Evolutionary conservation across 1,140 invertebrate species (phyloP), one percentile per base, ranked within the genome.

Genomic region (Dermatophagoides farinae): DNA sequence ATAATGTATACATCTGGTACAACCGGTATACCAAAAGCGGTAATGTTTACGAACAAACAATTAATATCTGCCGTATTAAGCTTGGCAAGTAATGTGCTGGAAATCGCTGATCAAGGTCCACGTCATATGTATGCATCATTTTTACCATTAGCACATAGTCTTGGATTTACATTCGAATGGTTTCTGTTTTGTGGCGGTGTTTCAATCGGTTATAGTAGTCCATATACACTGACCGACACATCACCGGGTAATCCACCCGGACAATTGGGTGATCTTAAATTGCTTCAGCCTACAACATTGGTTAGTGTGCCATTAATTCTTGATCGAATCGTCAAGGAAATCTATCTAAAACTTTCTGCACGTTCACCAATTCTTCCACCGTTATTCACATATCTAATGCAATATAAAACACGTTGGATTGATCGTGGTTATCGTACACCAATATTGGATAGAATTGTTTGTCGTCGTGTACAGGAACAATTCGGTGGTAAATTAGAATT

Each of bases 61-160:
- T n/a, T 61, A 22, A 41, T 22, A 16, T 14, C 81, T 40, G 87
- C 88, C 6, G 79, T 95, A 67, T 84, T 86, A 67, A 83, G 87
- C 4, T 95, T 91, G 70, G 82, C 82, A 38, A 83, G 88, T 68
- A 80, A 82, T 49, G 81, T 89, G 20, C 66, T 67, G 54, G 60
- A 69, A 46, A 12, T 62, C 9, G 25, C 75, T 12, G 67, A 67
- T 64, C 65, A 66, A 5, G 54, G 20, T 16, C 52, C 10, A 12
- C 64, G 78, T 0, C 78, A 98, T 70, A 75, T 86, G 12, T 87
- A 96, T 66, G 84, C 97, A 70, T 93, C 87, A 38, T 99, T 95
- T 73, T 76, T 99, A 61, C 95, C 96, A 6, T 75, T 98, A 52
- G 95, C 95, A 44, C 96, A 99, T 74, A 92, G 98, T 1, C 85